Conservation (phyloP, 2,797 vertebrate genomes). For the Sebastes matsubarae region DNA sequence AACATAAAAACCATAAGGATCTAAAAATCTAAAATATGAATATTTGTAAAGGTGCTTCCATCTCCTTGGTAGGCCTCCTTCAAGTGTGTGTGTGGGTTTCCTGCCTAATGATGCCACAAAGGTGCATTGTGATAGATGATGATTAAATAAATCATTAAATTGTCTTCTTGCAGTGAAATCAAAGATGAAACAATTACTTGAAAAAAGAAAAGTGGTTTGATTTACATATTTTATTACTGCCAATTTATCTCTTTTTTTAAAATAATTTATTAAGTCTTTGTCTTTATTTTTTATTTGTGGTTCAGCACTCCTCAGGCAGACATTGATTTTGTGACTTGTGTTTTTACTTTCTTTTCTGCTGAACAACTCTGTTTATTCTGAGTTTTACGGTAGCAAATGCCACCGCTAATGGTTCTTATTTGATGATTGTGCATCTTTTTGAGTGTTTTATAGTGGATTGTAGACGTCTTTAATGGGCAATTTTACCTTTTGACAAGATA, state of each 20-base stretch:
- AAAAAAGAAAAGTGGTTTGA: not conserved
- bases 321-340: slow-evolving; percentile 1
- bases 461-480: not conserved
- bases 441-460: slow-evolving; percentile 16
- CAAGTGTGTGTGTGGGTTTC: not conserved
- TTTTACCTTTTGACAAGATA: not conserved
- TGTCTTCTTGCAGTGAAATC: not conserved
- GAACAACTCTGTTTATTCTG: slow-evolving; percentile 52
- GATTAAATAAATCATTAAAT: no score
- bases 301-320: slow-evolving; percentile 55
- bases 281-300: not conserved
- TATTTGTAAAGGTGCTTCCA: not conserved
- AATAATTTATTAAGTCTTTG: no score
- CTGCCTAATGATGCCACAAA: no score
- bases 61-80: not conserved
- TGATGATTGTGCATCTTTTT: slow-evolving; percentile 40
- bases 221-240: no score
- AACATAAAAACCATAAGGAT: not conserved
- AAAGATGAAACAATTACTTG: not conserved
- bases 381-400: slow-evolving; percentile 22
- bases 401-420: slow-evolving; percentile 1
- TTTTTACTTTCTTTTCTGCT: slow-evolving; percentile 21
- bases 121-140: no score
- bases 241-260: no score
- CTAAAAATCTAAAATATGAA: not conserved